Percentiles rank a stretch among this genome's conserved stretches.
Evolutionary conservation across 2,888 invertebrate genomes (phyloP).

Genomic region (Celastrina argiolus): DNA sequence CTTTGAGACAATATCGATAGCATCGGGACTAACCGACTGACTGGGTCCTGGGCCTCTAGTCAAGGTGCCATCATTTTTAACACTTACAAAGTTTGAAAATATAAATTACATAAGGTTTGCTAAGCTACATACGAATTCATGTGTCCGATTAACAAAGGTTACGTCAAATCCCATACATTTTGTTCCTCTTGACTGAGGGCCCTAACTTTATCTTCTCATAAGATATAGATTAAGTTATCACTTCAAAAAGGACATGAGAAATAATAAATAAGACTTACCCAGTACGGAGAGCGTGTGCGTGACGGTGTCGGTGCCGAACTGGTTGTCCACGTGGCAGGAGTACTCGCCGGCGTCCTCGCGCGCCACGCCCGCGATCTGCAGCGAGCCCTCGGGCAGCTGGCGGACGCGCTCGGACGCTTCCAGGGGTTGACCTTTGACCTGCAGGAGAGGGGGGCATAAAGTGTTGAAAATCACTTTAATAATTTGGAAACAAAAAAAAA

Average conservation of each 20-base stretch:
- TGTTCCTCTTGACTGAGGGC: too few species aligned
- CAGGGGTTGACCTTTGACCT: constrained; percentile 87
- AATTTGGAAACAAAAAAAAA: constrained; percentile 1
- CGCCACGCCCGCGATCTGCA: constrained; percentile 93
- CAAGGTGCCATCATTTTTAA: too few species aligned
- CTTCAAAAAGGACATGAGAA: neutral
- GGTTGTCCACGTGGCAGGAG: constrained; percentile 94
- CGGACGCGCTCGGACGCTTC: constrained; percentile 89
- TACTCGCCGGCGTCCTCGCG: constrained; percentile 96
- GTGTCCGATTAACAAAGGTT: too few species aligned
- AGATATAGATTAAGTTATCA: neutral
- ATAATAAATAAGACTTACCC: constrained; percentile 62
- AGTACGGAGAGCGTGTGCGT: constrained; percentile 93
- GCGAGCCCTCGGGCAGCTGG: constrained; percentile 91
- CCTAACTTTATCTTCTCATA: too few species aligned
- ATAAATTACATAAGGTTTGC: too few species aligned
- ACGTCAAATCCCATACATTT: too few species aligned
- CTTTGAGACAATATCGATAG: too few species aligned
- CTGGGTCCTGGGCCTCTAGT: too few species aligned
- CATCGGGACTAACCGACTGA: too few species aligned
- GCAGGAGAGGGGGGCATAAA: neutral
- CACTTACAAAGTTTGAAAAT: too few species aligned
- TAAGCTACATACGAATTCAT: too few species aligned
- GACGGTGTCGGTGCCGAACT: constrained; percentile 94
- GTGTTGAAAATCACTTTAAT: too few species aligned